Percentiles rank a stretch among this genome's conserved stretches.
Evolutionary conservation across 2,113 vertebrate species (phyloP).

Genomic region (Oryzias melastigma): DNA sequence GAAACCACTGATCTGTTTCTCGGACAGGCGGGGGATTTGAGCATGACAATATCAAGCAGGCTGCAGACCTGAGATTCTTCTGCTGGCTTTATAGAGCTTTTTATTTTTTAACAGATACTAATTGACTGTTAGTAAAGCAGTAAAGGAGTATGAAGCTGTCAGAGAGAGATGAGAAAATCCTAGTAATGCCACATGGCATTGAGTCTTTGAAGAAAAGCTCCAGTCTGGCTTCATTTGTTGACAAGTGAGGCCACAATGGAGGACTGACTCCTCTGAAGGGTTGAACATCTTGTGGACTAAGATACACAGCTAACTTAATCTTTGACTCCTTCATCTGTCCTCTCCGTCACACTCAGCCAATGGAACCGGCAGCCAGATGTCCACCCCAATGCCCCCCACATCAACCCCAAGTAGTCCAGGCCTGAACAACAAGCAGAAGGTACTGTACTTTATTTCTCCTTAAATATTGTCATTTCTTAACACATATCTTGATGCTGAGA

Average conservation of each 20-base stretch:
- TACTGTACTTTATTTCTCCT: conserved; percentile 66
- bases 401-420: conserved; percentile 96
- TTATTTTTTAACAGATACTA: neutral
- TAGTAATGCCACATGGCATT: conserved; percentile 62
- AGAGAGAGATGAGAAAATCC: conserved; percentile 36
- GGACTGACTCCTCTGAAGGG: conserved; percentile 36
- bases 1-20: conserved; percentile 44
- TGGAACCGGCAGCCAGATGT: conserved; percentile 92
- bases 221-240: conserved; percentile 3
- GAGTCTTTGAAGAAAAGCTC: conserved; percentile 40
- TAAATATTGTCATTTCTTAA: neutral
- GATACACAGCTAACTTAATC: conserved; percentile 6
- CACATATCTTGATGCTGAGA: neutral
- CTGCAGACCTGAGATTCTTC: neutral
- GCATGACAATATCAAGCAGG: conserved; percentile 40
- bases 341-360: conserved; percentile 79
- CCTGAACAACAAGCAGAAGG: conserved; percentile 96
- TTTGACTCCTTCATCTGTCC: conserved; percentile 5
- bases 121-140: conserved; percentile 19
- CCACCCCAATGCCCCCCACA: conserved; percentile 96
- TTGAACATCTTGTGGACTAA: conserved; percentile 3
- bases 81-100: neutral
- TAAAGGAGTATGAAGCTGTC: conserved; percentile 10
- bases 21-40: conserved; percentile 25
- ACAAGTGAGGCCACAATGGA: conserved; percentile 49